Percentiles rank a stretch among this genome's conserved stretches.
Evolutionary conservation across 2,113 vertebrate species (phyloP).

Genomic region (Saguinus imperator): DNA sequence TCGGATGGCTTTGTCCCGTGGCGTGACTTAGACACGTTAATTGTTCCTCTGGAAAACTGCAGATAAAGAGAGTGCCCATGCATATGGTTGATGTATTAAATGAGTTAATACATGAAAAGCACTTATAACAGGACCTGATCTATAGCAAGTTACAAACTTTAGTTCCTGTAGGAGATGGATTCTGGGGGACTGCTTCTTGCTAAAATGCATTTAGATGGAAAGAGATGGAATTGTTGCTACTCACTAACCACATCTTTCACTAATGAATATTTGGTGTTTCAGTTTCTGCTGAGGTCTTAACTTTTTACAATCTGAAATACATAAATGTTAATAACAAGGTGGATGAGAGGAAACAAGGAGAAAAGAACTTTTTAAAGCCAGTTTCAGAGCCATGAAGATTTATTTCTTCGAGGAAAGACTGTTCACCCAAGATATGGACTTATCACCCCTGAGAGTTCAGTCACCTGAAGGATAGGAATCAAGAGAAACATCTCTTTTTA

Average conservation of each 20-base stretch:
- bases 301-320: constrained; percentile 33
- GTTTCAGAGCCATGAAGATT: background rate
- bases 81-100: background rate
- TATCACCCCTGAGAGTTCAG: background rate
- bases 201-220: background rate
- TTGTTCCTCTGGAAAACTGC: background rate
- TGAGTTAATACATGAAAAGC: background rate
- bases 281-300: background rate
- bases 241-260: background rate
- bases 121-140: background rate
- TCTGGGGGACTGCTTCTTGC: background rate
- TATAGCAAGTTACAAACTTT: rapidly evolving
- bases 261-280: background rate
- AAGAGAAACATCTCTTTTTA: background rate
- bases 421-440: background rate
- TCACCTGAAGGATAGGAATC: background rate
- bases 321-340: constrained; percentile 42
- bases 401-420: constrained; percentile 22
- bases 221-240: background rate
- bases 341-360: background rate
- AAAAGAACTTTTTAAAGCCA: background rate
- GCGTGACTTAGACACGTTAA: too few species aligned
- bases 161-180: too few species aligned
- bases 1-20: background rate
- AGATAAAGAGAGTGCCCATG: background rate